Conservation (phyloP, 1,140 invertebrate genomes). For the Drosophila kurseongensis region DNA sequence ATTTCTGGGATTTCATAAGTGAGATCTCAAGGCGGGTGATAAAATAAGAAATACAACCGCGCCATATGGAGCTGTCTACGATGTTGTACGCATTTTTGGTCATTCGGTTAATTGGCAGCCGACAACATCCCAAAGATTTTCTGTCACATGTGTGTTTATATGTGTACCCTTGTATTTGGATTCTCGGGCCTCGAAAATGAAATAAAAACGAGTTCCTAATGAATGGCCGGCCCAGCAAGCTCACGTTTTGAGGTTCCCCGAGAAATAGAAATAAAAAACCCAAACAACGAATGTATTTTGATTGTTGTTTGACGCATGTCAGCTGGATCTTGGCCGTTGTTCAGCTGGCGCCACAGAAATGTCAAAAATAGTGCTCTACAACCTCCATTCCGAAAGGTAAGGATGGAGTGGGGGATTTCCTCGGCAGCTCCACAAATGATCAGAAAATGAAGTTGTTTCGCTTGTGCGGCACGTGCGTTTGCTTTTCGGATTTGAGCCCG, state of each 20-base stretch:
- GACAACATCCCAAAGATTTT: slow-evolving; percentile 73
- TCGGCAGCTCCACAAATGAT: slow-evolving; percentile 59
- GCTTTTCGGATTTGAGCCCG: slow-evolving; percentile 56
- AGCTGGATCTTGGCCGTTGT: slow-evolving; percentile 58
- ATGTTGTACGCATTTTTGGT: slow-evolving; percentile 48
- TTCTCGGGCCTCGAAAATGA: slow-evolving; percentile 27
- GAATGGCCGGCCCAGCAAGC: slow-evolving; percentile 76
- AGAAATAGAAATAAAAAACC: slow-evolving; percentile 9
- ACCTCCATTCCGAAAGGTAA: slow-evolving; percentile 12
- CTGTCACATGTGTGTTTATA: slow-evolving; percentile 48
- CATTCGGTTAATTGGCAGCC: slow-evolving; percentile 75
- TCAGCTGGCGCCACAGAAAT: slow-evolving; percentile 78
- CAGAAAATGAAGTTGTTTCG: slow-evolving; percentile 79
- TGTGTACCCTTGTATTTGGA: slow-evolving; percentile 35
- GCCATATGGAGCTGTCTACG: slow-evolving; percentile 39
- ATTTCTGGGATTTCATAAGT: slow-evolving; percentile 79
- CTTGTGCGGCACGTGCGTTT: slow-evolving; percentile 82
- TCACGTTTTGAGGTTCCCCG: slow-evolving; percentile 65
- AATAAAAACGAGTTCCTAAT: slow-evolving; percentile 76
- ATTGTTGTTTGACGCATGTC: slow-evolving; percentile 83
- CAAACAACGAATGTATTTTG: slow-evolving; percentile 69
- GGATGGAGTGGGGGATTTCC: slow-evolving; percentile 1
- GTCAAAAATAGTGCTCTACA: slow-evolving; percentile 81
- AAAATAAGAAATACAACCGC: slow-evolving; percentile 31
- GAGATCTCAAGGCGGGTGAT: slow-evolving; percentile 58